Conservation (phyloP, 2,797 vertebrate species). For the Phaenicophaeus curvirostris region DNA sequence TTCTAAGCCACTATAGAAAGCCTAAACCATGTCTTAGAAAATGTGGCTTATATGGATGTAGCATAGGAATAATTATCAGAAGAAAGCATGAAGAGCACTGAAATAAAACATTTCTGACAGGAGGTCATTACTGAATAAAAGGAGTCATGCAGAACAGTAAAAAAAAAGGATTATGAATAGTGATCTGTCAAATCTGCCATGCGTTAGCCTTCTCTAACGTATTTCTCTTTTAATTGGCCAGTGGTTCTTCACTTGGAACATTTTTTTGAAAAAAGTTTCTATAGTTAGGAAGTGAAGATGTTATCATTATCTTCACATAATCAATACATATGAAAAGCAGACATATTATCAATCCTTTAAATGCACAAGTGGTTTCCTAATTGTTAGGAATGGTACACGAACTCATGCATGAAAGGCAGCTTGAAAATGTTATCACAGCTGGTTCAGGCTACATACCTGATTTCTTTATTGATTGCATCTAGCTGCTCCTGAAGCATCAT, state of each 20-base stretch:
- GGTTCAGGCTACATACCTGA: conserved; percentile 80
- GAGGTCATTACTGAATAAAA: not conserved
- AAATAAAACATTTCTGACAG: not conserved
- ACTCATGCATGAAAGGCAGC: not conserved
- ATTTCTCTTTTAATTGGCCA: not conserved
- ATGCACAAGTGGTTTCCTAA: not conserved
- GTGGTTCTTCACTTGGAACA: not conserved
- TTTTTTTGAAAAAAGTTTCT: not conserved
- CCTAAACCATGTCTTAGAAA: not conserved
- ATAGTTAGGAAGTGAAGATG: not conserved
- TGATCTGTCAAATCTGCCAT: not conserved
- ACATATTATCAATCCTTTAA: not conserved
- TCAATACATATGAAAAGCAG: not conserved
- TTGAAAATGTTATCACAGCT: not conserved
- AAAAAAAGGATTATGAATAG: not conserved
- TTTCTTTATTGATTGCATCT: conserved; percentile 99
- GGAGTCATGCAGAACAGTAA: not conserved
- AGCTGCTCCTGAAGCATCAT: conserved; percentile 99
- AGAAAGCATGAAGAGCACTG: not conserved
- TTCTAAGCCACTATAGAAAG: not conserved
- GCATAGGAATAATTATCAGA: not conserved
- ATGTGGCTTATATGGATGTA: rapidly evolving
- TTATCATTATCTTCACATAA: not conserved
- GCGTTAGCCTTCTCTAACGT: not conserved
- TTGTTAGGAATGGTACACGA: not conserved